These are phyloP conservation scores for Caloenas nicobarica DNA, from an alignment of 2,113 vertebrate species.

Conservation along the genomic window DNA sequence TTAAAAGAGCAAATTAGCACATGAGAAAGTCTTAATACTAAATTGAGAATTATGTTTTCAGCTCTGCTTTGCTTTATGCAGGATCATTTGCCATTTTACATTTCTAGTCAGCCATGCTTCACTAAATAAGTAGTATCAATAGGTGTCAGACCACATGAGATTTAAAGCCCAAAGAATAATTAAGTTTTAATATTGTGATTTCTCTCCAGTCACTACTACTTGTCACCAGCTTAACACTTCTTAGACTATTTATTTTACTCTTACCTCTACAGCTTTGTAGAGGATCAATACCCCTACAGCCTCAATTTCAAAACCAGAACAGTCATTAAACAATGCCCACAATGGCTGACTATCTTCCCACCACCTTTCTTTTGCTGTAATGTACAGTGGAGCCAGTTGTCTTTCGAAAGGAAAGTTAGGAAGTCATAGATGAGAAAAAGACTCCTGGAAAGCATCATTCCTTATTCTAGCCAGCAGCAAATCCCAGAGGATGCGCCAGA, in stretches of 20 bases:
- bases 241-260: neutral
- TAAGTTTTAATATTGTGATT: neutral
- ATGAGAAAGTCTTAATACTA: neutral
- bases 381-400: neutral
- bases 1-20: neutral
- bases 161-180: neutral
- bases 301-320: neutral
- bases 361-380: neutral
- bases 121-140: neutral
- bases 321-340: neutral
- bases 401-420: neutral
- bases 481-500: neutral
- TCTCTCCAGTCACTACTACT: neutral
- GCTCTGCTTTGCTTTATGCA: neutral
- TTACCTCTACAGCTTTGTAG: neutral
- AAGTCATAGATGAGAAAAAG: neutral
- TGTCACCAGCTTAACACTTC: neutral
- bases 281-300: neutral
- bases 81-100: neutral
- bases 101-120: neutral
- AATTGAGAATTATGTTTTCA: neutral
- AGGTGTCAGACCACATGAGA: neutral
- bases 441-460: neutral
- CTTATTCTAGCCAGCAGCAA: neutral
- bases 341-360: neutral